Base-by-base conservation (phyloP, 2,797 vertebrate species). In the Eulemur albifrons region DNA sequence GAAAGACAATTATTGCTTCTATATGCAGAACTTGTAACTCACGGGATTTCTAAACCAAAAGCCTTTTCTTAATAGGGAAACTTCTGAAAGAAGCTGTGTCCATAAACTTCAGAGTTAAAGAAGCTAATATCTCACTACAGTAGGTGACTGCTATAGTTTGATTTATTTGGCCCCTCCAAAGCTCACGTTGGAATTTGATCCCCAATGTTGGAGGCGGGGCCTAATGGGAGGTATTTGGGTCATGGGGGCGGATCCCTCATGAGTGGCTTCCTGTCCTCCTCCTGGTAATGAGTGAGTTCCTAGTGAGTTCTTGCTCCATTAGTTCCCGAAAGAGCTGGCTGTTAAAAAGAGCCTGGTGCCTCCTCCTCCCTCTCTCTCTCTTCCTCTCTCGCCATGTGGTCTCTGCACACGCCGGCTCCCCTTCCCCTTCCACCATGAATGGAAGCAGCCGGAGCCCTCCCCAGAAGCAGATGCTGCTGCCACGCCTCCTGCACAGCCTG, bases 121-220 rank as follows among this genome's bases (percentile, higher is more conserved):
- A 59, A 40, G n/a, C 1, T 4, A 13, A 0, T 7, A 23, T 4
- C 23, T 93, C 13, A 52, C 14, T 4, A 6, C 2, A 7, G 21
- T 40, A 18, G 45, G 30, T n/a, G 30, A 1, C 30, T 21, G 30
- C 45, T 50, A 76, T 21, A 50, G 45, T 76, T n/a, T 76, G 30
- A 12, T 50, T 63, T n/a, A 27, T 76, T n/a, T 50, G 45, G n/a
- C 5, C 45, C 10, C 30, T 50, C 73, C 17, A 50, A 76, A 76
- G 45, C 18, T 76, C 30, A 76, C 4, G 1, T 50, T 50, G 45
- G 32, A 76, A 76, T 76, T 50, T n/a, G 45, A 21, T 3, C 45
- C 45, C 45, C 73, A 76, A 0, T n/a, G 45, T 13, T 76, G 30
- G 32, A 50, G 30, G 30, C 2, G 45, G 45, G 45, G 18, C 30